Base-by-base conservation (phyloP, 2,888 invertebrate species). In the Melieria omissa region DNA sequence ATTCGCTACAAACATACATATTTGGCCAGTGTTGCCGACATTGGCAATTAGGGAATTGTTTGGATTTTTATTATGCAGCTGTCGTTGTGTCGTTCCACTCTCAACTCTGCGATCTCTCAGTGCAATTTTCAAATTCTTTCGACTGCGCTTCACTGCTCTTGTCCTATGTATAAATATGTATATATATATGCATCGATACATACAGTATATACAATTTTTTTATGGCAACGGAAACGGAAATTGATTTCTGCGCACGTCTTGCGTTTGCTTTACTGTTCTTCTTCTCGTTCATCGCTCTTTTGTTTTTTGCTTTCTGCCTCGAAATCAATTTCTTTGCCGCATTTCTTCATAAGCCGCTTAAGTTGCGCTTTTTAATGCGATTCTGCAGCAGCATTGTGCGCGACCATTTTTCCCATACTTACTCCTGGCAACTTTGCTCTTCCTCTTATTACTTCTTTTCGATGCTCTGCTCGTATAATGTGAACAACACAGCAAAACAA, bases 41-140 rank as follows among this genome's bases (percentile, higher is more conserved):
- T 73, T 64, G 73, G 79, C 80, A 80, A 80, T 80, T 80, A 80
- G 78, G 76, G 79, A 79, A 80, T 77, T 79, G 79, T 79, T 77
- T 77, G 75, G 70, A 78, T 76, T 74, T 69, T 75, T 74, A 73
- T 70, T 73, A 67, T 73, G 70, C 65, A 72, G 64, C 69, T 73
- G 62, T 68, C 57, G 63, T 65, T 67, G 16, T 42, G 41, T 29
- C 29, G 29, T 29, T 2, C 29, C 29, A 61, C 47, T 63, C 46
- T 63, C n/a, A 2, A 10, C 52, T 12, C n/a, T 3, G 52, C n/a
- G 52, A 2, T 49, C 14, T 57, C 14, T 1, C 16, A 3, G 12
- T 57, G 12, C 14, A 57, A 57, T 49, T 49, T 7, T 10, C 10
- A 10, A 12, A 12, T 10, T 49, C 49, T 12, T 10, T 12, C 12